These are phyloP conservation scores for Pinna nobilis DNA, from an alignment of 1,140 invertebrate species.

Conservation along the genomic window DNA sequence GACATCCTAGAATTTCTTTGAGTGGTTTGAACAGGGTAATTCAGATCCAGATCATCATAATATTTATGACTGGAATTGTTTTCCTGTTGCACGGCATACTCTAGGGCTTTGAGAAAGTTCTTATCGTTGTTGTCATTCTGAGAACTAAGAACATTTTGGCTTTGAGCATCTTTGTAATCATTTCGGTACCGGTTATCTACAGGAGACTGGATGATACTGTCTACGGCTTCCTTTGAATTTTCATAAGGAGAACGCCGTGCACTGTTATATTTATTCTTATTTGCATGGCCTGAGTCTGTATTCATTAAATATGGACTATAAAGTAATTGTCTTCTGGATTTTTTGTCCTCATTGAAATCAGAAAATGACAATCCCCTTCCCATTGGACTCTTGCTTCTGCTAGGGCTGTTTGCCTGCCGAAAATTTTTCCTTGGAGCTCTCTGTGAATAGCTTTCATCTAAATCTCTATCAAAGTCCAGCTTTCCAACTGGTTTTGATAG, in stretches of 20 bases:
- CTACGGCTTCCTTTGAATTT: slow-evolving; percentile 19
- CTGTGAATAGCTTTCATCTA: slow-evolving; percentile 36
- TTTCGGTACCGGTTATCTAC: slow-evolving; percentile 28
- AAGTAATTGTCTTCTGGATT: slow-evolving; percentile 19
- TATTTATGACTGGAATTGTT: slow-evolving; percentile 32
- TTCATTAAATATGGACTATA: slow-evolving; percentile 30
- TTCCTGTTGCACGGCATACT: slow-evolving; percentile 48
- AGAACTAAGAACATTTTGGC: neutral
- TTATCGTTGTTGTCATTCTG: slow-evolving; percentile 35
- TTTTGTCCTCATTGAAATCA: slow-evolving; percentile 23
- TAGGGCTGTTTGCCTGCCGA: slow-evolving; percentile 15
- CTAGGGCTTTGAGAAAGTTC: slow-evolving; percentile 49
- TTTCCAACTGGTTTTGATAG: slow-evolving; percentile 38
- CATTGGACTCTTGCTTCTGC: slow-evolving; percentile 33
- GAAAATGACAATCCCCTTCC: slow-evolving; percentile 11
- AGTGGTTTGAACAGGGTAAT: neutral
- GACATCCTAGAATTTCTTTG: neutral
- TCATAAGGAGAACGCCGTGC: slow-evolving; percentile 1
- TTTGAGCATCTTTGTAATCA: slow-evolving; percentile 3
- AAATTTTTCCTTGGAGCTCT: slow-evolving; percentile 36
- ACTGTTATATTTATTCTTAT: slow-evolving; percentile 4
- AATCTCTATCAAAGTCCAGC: slow-evolving; percentile 49
- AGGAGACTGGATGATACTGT: slow-evolving; percentile 36
- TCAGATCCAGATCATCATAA: slow-evolving; percentile 26
- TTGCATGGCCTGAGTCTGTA: neutral